Evolutionary conservation across 1,140 invertebrate species (phyloP).

Genomic region (Musca vetustissima): DNA sequence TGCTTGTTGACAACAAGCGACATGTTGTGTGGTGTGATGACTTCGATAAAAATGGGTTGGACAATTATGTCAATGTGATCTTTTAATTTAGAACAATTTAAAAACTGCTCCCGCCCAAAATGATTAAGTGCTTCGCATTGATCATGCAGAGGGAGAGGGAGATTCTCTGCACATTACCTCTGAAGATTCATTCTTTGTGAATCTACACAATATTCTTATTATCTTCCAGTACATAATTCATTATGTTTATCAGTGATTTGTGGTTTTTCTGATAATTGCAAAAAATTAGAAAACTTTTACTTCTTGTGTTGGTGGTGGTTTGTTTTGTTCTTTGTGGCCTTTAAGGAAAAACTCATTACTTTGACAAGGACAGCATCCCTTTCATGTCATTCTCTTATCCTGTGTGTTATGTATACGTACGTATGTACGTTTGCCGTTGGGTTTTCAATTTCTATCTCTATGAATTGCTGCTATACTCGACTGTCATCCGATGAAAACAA

Average conservation of each 20-base stretch:
- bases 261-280: too few species aligned
- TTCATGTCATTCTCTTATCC: slow-evolving; percentile 2
- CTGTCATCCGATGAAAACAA: slow-evolving; percentile 8
- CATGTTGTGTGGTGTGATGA: too few species aligned
- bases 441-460: slow-evolving; percentile 2
- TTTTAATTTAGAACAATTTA: slow-evolving; percentile 23
- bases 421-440: neutral
- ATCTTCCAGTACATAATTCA: too few species aligned
- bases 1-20: too few species aligned
- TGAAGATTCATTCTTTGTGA: too few species aligned
- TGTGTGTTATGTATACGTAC: neutral
- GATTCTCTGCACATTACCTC: neutral
- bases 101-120: slow-evolving; percentile 7
- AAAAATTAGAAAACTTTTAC: too few species aligned
- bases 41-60: neutral
- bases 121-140: neutral
- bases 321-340: too few species aligned
- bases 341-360: slow-evolving; percentile 5
- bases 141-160: neutral
- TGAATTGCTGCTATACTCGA: slow-evolving; percentile 15
- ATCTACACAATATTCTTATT: too few species aligned
- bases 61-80: slow-evolving; percentile 21
- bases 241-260: too few species aligned
- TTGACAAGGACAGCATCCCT: slow-evolving; percentile 15
- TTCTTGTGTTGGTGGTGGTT: too few species aligned